A percentile compares a stretch with the other conserved stretches of the same genome.
Conservation (phyloP, 2,888 invertebrate genomes). For the Lasioglossum leucozonium region DNA sequence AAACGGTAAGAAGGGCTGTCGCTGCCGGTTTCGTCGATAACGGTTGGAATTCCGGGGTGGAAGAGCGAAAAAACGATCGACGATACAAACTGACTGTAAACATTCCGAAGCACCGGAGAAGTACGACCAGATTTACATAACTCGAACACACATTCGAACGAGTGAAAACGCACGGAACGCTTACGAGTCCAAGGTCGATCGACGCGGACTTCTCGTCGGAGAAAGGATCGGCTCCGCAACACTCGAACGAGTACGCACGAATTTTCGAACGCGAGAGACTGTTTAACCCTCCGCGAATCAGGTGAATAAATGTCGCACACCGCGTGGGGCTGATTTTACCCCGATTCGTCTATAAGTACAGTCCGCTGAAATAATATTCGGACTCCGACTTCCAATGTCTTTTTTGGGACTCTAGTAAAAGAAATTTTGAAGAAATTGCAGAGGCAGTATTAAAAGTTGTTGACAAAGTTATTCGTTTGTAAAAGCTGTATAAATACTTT, state of each 20-base stretch:
- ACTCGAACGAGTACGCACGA: conserved; percentile 32
- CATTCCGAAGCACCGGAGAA: conserved; percentile 13
- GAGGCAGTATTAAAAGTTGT: no score
- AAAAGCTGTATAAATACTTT: no score
- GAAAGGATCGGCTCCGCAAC: conserved; percentile 56
- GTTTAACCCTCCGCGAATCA: neutral
- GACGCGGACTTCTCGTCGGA: conserved; percentile 34
- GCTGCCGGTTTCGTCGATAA: conserved; percentile 1
- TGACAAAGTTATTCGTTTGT: no score
- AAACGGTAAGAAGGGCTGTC: neutral
- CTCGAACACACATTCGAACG: conserved; percentile 38
- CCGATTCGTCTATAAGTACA: no score
- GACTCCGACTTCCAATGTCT: no score
- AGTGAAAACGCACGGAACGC: conserved; percentile 57
- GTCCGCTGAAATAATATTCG: no score
- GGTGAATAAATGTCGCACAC: neutral
- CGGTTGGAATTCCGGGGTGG: neutral
- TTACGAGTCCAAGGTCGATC: conserved; percentile 53
- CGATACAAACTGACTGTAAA: neutral
- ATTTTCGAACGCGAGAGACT: neutral
- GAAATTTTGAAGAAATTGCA: no score
- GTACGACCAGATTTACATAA: conserved; percentile 54
- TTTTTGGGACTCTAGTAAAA: no score
- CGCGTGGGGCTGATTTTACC: no score
- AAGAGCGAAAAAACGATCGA: neutral